A percentile compares a stretch with the other conserved stretches of the same genome.
Evolutionary conservation across 2,888 invertebrate species (phyloP).

Genomic region (Caenorhabditis virilis): DNA sequence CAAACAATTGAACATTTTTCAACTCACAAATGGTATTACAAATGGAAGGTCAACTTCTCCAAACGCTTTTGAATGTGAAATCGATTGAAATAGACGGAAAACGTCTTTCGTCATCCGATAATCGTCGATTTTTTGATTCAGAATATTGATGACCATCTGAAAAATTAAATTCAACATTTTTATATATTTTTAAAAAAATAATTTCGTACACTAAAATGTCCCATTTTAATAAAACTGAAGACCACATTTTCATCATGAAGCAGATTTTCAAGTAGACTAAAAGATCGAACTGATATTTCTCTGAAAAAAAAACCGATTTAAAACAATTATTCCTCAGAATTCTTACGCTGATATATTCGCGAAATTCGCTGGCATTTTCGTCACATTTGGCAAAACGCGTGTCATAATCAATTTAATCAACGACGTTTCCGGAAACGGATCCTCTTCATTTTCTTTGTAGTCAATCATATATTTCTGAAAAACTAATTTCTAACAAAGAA

Average conservation of each 20-base stretch:
- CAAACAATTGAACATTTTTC: background rate
- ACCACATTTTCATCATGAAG: slow-evolving; percentile 14
- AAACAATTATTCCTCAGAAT: too few relatives aligned
- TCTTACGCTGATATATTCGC: slow-evolving; percentile 1
- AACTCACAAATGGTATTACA: slow-evolving; percentile 30
- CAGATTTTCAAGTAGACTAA: slow-evolving; percentile 10
- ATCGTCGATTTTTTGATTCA: slow-evolving; percentile 3
- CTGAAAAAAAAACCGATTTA: too few relatives aligned
- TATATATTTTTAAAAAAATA: background rate
- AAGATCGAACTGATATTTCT: slow-evolving; percentile 1
- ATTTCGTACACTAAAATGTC: slow-evolving; percentile 9
- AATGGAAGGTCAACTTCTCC: slow-evolving; percentile 8
- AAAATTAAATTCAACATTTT: background rate
- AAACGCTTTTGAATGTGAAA: slow-evolving; percentile 21
- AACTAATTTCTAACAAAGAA: background rate
- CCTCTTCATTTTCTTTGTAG: background rate
- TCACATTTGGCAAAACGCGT: too few relatives aligned
- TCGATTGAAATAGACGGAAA: slow-evolving; percentile 15
- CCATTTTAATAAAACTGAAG: slow-evolving; percentile 8
- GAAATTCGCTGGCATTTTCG: too few relatives aligned
- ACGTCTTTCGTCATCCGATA: background rate
- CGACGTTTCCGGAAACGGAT: slow-evolving; percentile 4
- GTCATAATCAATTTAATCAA: too few relatives aligned
- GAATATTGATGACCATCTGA: background rate
- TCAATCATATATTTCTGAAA: slow-evolving; percentile 11